Evolutionary conservation across 2,113 vertebrate species (phyloP).

Genomic region (Stegastes partitus): DNA sequence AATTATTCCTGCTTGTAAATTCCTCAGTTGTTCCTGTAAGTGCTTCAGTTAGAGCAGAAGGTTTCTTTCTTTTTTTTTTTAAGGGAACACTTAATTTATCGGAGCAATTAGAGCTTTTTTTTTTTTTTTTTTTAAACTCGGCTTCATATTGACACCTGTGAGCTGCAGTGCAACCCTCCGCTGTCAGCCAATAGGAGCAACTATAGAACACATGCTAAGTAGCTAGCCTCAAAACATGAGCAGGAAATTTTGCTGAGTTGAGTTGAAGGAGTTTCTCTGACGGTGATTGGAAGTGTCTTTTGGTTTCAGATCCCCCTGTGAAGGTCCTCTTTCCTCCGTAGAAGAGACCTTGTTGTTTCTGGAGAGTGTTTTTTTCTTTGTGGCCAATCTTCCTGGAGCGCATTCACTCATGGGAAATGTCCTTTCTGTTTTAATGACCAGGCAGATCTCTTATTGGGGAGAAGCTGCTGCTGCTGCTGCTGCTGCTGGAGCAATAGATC

Average conservation of each 20-base stretch:
- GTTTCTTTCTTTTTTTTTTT: conserved; percentile 19
- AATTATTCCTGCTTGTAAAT: conserved; percentile 40
- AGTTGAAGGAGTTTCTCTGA: not conserved
- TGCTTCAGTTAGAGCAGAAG: not conserved
- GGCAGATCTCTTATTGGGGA: conserved; percentile 54
- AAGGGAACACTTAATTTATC: conserved; percentile 9
- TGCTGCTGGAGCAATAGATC: conserved; percentile 12
- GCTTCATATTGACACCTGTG: too few relatives aligned
- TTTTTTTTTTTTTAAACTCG: too few relatives aligned
- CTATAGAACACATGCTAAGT: not conserved
- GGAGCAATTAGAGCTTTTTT: not conserved
- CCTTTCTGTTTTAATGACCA: conserved; percentile 22
- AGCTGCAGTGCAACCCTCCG: too few relatives aligned
- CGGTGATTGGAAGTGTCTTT: not conserved
- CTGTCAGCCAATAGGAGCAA: too few relatives aligned
- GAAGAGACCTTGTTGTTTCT: conserved; percentile 37
- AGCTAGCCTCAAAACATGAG: not conserved
- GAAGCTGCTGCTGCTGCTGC: conserved; percentile 13
- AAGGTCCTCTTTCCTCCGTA: conserved; percentile 47
- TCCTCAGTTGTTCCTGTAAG: conserved; percentile 37
- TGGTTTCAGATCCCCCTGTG: not conserved
- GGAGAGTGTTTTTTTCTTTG: conserved; percentile 68
- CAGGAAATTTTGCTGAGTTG: not conserved
- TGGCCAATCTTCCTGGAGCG: not conserved
- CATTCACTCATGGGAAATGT: conserved; percentile 68